phyloP scores from a whole-genome alignment of 1,140 invertebrate species.

The Drosophila lowei region DNA sequence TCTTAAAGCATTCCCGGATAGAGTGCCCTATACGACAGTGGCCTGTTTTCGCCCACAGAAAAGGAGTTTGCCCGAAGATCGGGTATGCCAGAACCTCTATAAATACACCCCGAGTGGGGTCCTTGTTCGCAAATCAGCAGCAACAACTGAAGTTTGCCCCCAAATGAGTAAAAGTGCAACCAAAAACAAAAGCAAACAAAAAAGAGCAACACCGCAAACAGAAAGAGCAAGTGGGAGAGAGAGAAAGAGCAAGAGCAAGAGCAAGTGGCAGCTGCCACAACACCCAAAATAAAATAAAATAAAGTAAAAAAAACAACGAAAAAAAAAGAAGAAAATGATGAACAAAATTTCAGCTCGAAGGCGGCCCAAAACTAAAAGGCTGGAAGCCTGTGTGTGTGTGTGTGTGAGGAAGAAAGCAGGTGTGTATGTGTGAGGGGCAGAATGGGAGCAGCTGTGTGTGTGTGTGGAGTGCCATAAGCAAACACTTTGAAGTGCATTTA shows the following conservation, averaged over 20 bases:
- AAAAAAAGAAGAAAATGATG: conserved; percentile 19
- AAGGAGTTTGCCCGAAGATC: no score
- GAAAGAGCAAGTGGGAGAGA: conserved; percentile 11
- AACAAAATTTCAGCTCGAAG: conserved; percentile 34
- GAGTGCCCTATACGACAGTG: no score
- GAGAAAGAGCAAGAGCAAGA: no score
- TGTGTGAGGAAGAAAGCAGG: background rate
- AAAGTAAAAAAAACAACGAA: conserved; percentile 6
- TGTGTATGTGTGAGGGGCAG: background rate
- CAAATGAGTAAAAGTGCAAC: no score
- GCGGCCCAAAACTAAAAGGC: conserved; percentile 51
- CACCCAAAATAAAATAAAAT: conserved; percentile 5
- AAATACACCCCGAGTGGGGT: no score
- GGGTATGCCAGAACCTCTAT: no score
- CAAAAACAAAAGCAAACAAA: no score
- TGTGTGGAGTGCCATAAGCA: conserved; percentile 67
- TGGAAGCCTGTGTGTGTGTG: conserved; percentile 3
- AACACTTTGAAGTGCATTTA: conserved; percentile 79
- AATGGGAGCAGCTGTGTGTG: conserved; percentile 8
- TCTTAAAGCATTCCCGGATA: no score
- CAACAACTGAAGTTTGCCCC: no score
- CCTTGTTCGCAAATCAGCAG: no score
- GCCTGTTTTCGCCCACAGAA: no score
- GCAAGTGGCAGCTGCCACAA: background rate
- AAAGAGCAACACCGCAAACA: conserved; percentile 6